Conservation (phyloP, 2,113 vertebrate genomes). For the Columba janthina region DNA sequence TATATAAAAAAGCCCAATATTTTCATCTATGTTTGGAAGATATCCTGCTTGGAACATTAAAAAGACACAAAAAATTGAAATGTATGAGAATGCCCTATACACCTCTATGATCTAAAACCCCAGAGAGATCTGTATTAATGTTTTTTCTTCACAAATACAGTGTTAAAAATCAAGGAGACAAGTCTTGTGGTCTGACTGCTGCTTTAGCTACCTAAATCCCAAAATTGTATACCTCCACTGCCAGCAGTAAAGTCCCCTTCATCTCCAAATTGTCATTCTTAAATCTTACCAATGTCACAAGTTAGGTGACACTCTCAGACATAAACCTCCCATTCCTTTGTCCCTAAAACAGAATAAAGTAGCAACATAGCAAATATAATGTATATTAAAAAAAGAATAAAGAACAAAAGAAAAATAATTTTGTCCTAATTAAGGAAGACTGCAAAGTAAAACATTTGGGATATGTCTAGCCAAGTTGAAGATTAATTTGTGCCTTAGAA, state of each 20-base stretch:
- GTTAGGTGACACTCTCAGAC: neutral
- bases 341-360: neutral
- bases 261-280: constrained; percentile 20
- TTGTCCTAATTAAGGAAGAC: neutral
- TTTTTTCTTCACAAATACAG: neutral
- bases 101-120: neutral
- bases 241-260: constrained; percentile 5
- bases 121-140: neutral
- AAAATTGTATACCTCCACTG: constrained; percentile 11
- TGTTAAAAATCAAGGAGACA: neutral
- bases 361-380: neutral
- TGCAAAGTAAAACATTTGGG: neutral
- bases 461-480: neutral
- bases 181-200: neutral
- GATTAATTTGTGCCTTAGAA: neutral
- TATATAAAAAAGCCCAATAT: neutral
- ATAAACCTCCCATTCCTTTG: neutral
- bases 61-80: neutral
- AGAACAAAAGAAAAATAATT: neutral
- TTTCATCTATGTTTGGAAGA: neutral
- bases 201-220: constrained; percentile 27
- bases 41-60: neutral
- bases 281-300: neutral
- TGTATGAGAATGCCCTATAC: neutral
- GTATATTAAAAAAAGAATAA: neutral